A percentile compares a stretch with the other conserved stretches of the same genome.
Conservation (phyloP, 2,797 vertebrate species). For the Notolepis coatsorum region DNA sequence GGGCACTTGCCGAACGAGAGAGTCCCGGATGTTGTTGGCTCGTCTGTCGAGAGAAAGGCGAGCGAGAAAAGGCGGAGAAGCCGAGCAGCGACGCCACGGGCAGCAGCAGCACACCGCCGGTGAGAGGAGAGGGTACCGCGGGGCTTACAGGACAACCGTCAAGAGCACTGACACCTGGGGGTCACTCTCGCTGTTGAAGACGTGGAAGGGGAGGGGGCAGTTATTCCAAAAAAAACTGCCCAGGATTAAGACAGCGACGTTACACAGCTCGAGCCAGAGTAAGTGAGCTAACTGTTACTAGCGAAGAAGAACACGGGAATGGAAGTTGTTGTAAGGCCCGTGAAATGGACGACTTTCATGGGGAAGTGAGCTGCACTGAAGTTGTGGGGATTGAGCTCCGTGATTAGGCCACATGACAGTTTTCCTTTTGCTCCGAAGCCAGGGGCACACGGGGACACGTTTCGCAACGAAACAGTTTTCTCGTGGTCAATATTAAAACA, state of each 20-base stretch:
- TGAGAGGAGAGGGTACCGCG: constrained; percentile 58
- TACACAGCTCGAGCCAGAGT: constrained; percentile 73
- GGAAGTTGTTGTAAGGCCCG: constrained; percentile 83
- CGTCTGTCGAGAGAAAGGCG: constrained; percentile 82
- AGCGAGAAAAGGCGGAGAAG: constrained; percentile 82
- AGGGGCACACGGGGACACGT: constrained; percentile 61
- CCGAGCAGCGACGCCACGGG: constrained; percentile 76
- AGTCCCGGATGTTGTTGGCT: constrained; percentile 87
- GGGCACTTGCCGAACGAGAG: constrained; percentile 72
- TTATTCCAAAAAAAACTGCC: constrained; percentile 75
- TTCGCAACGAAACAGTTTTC: constrained; percentile 43
- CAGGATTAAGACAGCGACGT: constrained; percentile 73
- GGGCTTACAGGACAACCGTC: constrained; percentile 69
- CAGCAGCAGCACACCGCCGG: constrained; percentile 80
- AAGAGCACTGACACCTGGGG: constrained; percentile 64
- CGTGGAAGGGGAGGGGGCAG: constrained; percentile 70
- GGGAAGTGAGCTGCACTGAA: constrained; percentile 76
- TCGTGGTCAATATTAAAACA: constrained; percentile 51
- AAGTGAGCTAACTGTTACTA: constrained; percentile 74
- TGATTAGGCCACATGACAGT: constrained; percentile 70
- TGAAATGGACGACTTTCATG: constrained; percentile 81
- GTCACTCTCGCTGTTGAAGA: constrained; percentile 63
- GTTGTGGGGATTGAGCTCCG: constrained; percentile 74
- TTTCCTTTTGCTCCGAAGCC: constrained; percentile 51
- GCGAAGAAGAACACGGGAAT: constrained; percentile 69